Conservation (phyloP, 2,888 invertebrate genomes). For the Drosophila pullipes region DNA sequence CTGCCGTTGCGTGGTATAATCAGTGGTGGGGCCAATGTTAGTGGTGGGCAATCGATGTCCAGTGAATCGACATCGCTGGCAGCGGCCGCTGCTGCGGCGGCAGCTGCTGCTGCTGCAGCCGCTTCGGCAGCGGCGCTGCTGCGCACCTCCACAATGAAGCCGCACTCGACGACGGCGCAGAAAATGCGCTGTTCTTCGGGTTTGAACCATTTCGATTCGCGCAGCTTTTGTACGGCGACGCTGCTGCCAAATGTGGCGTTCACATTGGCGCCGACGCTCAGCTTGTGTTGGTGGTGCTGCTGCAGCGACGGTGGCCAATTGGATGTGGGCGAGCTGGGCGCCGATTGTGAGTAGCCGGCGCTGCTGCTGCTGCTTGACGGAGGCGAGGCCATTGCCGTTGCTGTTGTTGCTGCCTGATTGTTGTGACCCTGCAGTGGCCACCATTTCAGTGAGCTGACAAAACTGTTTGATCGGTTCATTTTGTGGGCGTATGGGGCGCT, state of each 20-base stretch:
- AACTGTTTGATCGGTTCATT: slow-evolving; percentile 85
- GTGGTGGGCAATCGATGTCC: slow-evolving; percentile 67
- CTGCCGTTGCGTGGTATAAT: slow-evolving; percentile 69
- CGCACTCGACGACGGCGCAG: slow-evolving; percentile 90
- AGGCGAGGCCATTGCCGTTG: slow-evolving; percentile 25
- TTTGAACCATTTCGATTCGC: slow-evolving; percentile 91
- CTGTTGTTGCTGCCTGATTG: slow-evolving; percentile 63
- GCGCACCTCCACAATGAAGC: slow-evolving; percentile 90
- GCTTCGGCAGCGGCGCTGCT: slow-evolving; percentile 82
- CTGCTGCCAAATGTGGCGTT: slow-evolving; percentile 83
- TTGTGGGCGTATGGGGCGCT: slow-evolving; percentile 40
- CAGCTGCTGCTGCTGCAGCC: slow-evolving; percentile 80
- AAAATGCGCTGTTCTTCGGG: slow-evolving; percentile 90
- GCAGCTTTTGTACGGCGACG: slow-evolving; percentile 89
- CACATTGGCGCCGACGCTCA: slow-evolving; percentile 52
- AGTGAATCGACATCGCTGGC: slow-evolving; percentile 62
- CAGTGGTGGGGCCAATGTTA: slow-evolving; percentile 53
- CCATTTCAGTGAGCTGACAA: slow-evolving; percentile 85
- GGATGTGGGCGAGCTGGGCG: slow-evolving; percentile 72
- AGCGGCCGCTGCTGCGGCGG: slow-evolving; percentile 56
- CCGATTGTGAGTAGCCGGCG: slow-evolving; percentile 69
- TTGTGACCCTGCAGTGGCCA: slow-evolving; percentile 84
- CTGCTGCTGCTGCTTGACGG: slow-evolving; percentile 40
- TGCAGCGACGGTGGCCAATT: slow-evolving; percentile 67
- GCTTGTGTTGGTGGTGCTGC: slow-evolving; percentile 51